These are phyloP conservation scores for Phorcus lineatus DNA, from an alignment of 2,888 invertebrate species.

Conservation along the genomic window DNA sequence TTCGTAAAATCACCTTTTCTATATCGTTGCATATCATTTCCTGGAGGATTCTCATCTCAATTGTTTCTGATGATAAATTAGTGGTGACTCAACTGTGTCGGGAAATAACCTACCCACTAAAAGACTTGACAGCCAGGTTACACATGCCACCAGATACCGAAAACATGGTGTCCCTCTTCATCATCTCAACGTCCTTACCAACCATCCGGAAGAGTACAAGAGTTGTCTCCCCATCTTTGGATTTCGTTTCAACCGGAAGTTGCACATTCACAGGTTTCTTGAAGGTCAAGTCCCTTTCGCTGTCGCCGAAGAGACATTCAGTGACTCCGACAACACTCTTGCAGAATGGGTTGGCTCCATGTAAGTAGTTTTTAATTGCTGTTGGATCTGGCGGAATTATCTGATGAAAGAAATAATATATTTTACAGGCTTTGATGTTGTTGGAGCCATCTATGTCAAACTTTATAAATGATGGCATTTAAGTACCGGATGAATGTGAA, in stretches of 20 bases:
- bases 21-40: no score
- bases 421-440: no score
- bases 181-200: background rate
- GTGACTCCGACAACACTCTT: background rate
- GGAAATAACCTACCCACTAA: background rate
- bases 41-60: no score
- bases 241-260: background rate
- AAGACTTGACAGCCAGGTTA: background rate
- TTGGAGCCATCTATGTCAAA: no score
- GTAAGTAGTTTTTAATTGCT: background rate
- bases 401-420: background rate
- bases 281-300: background rate
- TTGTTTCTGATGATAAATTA: no score
- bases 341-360: background rate
- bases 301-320: background rate
- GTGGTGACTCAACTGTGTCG: no score
- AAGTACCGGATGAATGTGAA: no score
- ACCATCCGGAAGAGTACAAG: background rate
- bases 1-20: no score
- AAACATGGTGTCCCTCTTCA: background rate
- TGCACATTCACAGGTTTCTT: background rate
- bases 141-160: background rate
- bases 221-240: background rate
- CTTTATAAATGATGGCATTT: no score
- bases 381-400: background rate